These are phyloP conservation scores for Tympanoctomys barrerae DNA, from an alignment of 2,797 vertebrate genomes.

Conservation along the genomic window DNA sequence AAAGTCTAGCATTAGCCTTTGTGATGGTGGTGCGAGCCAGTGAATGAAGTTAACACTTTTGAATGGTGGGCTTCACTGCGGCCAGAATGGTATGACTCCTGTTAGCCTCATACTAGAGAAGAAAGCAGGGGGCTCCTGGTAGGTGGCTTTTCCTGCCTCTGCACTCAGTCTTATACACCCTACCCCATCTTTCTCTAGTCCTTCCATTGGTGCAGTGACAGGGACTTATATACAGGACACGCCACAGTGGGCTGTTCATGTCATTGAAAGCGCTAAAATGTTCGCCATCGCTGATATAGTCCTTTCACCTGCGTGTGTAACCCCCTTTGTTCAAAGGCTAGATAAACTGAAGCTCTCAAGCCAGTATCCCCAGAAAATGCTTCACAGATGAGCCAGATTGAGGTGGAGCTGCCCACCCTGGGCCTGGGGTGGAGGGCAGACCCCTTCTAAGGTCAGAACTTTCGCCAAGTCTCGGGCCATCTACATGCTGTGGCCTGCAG, in stretches of 20 bases:
- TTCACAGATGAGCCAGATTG: neutral
- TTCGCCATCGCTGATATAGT: neutral
- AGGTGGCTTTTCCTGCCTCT: neutral
- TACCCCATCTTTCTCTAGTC: neutral
- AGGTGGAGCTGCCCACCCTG: fast-evolving
- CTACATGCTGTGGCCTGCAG: fast-evolving
- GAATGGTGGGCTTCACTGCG: neutral
- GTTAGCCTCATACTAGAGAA: neutral
- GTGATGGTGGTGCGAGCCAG: neutral
- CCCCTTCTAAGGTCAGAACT: neutral
- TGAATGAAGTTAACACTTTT: neutral
- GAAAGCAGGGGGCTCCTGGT: neutral
- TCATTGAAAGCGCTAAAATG: neutral
- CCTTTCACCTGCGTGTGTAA: fast-evolving
- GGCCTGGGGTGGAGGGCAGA: neutral
- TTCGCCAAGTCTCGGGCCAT: fast-evolving
- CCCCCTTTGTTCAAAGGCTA: neutral
- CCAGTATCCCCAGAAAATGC: neutral
- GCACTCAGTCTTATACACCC: neutral
- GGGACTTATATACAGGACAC: neutral
- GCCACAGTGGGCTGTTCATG: neutral
- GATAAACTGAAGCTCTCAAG: neutral
- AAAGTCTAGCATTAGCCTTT: neutral
- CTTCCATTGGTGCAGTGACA: neutral
- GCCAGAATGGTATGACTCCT: neutral